A percentile compares a stretch with the other conserved stretches of the same genome.
Conservation (phyloP, 2,113 vertebrate genomes). For the Phyllostomus discolor region DNA sequence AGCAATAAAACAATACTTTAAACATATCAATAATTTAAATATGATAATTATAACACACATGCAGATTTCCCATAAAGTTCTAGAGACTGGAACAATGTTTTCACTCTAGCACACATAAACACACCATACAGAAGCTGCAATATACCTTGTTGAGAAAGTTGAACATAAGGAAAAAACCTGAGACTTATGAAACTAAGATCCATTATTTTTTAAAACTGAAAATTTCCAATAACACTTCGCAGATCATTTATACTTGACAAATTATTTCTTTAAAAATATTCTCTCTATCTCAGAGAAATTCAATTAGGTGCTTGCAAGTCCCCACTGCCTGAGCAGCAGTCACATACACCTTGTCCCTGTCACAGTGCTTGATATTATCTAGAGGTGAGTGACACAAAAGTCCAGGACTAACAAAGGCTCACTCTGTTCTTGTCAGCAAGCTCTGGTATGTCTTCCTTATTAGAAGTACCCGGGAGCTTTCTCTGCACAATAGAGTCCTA, state of each 20-base stretch:
- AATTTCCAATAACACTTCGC: neutral
- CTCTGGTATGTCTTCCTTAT: conserved; percentile 30
- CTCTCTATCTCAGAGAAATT: conserved; percentile 34
- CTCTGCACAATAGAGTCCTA: neutral
- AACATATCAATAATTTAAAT: neutral
- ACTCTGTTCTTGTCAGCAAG: conserved; percentile 45
- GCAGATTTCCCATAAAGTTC: neutral
- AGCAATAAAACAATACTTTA: neutral
- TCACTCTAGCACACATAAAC: neutral
- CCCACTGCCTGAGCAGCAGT: conserved; percentile 10
- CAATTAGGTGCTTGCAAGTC: conserved; percentile 5
- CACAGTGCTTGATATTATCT: conserved; percentile 34
- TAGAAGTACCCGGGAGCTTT: conserved; percentile 43
- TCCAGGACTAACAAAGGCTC: conserved; percentile 47
- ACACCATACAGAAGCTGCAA: neutral
- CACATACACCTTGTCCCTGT: conserved; percentile 38
- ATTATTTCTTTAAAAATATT: neutral
- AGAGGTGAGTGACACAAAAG: conserved; percentile 43
- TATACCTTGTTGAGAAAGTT: neutral
- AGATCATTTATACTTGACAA: conserved; percentile 36
- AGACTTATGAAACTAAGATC: neutral
- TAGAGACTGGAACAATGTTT: neutral
- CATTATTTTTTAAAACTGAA: neutral
- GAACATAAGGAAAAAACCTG: neutral
- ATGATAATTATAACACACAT: neutral